Evolutionary conservation across 2,888 invertebrate genomes (phyloP).

Genomic region (Aleiodes alternator): DNA sequence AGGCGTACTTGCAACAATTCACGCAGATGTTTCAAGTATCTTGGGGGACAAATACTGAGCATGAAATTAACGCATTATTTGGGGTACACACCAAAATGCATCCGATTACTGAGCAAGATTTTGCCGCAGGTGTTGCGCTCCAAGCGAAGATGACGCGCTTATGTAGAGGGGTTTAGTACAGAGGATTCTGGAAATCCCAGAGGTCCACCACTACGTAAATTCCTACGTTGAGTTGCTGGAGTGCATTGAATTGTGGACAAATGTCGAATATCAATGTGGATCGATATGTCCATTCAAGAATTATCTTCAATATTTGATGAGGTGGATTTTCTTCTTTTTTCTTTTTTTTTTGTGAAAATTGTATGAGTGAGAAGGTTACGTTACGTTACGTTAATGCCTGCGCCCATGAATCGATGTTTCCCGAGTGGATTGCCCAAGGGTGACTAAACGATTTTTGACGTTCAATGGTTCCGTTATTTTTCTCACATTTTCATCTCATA

Average conservation of each 20-base stretch:
- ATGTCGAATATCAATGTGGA: slow-evolving; percentile 10
- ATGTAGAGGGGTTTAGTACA: slow-evolving; percentile 20
- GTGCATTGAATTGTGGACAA: slow-evolving; percentile 37
- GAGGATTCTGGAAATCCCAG: slow-evolving; percentile 52
- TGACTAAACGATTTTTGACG: slow-evolving; percentile 20
- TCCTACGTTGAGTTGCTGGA: slow-evolving; percentile 34
- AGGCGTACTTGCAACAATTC: neutral
- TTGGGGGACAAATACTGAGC: neutral
- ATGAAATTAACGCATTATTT: slow-evolving; percentile 29
- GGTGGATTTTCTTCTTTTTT: too few species aligned
- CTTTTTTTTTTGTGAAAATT: neutral
- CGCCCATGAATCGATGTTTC: too few species aligned
- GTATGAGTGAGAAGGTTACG: too few species aligned
- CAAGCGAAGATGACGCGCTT: slow-evolving; percentile 45
- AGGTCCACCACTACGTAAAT: slow-evolving; percentile 44
- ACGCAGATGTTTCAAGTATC: slow-evolving; percentile 7
- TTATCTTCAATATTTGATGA: slow-evolving; percentile 4
- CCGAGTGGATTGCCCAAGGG: neutral
- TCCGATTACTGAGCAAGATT: slow-evolving; percentile 32
- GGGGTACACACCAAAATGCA: slow-evolving; percentile 25
- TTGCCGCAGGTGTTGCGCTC: slow-evolving; percentile 42
- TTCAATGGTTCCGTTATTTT: neutral
- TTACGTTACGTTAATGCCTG: too few species aligned
- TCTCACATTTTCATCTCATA: neutral
- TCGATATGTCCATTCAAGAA: slow-evolving; percentile 11